Percentiles rank a stretch among this genome's conserved stretches.
Conservation (phyloP, 2,797 vertebrate genomes). For the Sebastes nivosus region DNA sequence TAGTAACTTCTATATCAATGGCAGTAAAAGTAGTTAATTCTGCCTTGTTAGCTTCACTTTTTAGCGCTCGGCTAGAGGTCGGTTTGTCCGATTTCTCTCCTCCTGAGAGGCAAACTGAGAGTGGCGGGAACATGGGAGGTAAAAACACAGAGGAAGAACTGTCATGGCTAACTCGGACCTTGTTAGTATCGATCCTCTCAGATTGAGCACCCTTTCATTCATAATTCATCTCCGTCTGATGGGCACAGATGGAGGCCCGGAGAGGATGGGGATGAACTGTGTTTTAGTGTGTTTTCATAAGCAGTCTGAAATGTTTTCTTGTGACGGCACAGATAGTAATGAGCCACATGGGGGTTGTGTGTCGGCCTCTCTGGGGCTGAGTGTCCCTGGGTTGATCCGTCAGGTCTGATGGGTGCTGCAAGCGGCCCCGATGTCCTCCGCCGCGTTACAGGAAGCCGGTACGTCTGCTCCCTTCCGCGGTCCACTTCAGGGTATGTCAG, state of each 20-base stretch:
- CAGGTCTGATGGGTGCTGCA: constrained; percentile 25
- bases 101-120: constrained; percentile 13
- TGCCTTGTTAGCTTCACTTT: constrained; percentile 30
- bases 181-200: constrained; percentile 81
- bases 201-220: constrained; percentile 77
- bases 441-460: background rate
- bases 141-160: constrained; percentile 34
- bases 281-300: constrained; percentile 64
- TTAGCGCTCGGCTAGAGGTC: constrained; percentile 8
- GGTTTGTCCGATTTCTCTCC: background rate
- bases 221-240: constrained; percentile 78
- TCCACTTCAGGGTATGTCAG: constrained; percentile 53
- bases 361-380: background rate
- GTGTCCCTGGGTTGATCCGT: constrained; percentile 1
- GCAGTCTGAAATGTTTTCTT: constrained; percentile 39
- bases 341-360: constrained; percentile 38
- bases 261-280: constrained; percentile 22
- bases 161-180: constrained; percentile 71
- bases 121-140: constrained; percentile 6
- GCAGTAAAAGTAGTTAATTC: constrained; percentile 34
- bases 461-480: constrained; percentile 1
- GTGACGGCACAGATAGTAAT: constrained; percentile 28
- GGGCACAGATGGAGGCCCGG: constrained; percentile 42
- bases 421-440: background rate
- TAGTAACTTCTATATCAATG: constrained; percentile 35